Evolutionary conservation across 2,888 invertebrate genomes (phyloP).

Genomic region (Hemithea aestivaria): DNA sequence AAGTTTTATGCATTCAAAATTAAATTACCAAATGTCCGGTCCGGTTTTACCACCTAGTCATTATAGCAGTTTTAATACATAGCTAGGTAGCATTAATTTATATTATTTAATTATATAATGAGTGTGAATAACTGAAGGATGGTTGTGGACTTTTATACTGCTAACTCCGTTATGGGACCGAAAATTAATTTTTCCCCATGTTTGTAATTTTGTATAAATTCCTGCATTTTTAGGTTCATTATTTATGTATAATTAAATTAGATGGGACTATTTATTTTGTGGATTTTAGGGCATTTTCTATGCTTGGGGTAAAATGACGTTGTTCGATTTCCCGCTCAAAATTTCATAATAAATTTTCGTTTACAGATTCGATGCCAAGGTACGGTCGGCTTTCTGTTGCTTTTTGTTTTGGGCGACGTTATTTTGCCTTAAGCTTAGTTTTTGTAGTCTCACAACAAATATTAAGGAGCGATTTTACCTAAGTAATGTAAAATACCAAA

Average conservation of each 20-base stretch:
- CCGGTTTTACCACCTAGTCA: slow-evolving; percentile 70
- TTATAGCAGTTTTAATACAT: slow-evolving; percentile 59
- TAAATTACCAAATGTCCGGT: slow-evolving; percentile 26
- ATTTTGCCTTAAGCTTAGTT: slow-evolving; percentile 41
- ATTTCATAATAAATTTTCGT: slow-evolving; percentile 8
- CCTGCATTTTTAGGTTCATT: slow-evolving; percentile 59
- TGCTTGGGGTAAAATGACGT: slow-evolving; percentile 49
- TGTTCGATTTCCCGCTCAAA: slow-evolving; percentile 31
- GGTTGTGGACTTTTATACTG: slow-evolving; percentile 48
- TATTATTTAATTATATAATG: slow-evolving; percentile 48
- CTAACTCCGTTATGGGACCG: slow-evolving; percentile 42
- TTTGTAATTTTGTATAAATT: slow-evolving; percentile 69
- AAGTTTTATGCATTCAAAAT: neutral
- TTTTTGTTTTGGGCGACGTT: slow-evolving; percentile 40
- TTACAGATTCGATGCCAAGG: slow-evolving; percentile 5
- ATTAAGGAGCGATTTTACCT: slow-evolving; percentile 63
- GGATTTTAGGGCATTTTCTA: slow-evolving; percentile 51
- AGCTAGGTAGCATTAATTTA: slow-evolving; percentile 64
- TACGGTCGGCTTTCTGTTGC: neutral
- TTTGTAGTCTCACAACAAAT: slow-evolving; percentile 78
- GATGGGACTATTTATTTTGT: slow-evolving; percentile 69
- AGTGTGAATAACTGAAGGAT: slow-evolving; percentile 59
- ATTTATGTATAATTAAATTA: slow-evolving; percentile 71
- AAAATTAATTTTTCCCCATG: slow-evolving; percentile 36
- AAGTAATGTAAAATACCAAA: slow-evolving; percentile 65